Evolutionary conservation across 2,888 invertebrate genomes (phyloP), one percentile per base, ranked within the genome.

Genomic region (Ormyrus pomaceus): DNA sequence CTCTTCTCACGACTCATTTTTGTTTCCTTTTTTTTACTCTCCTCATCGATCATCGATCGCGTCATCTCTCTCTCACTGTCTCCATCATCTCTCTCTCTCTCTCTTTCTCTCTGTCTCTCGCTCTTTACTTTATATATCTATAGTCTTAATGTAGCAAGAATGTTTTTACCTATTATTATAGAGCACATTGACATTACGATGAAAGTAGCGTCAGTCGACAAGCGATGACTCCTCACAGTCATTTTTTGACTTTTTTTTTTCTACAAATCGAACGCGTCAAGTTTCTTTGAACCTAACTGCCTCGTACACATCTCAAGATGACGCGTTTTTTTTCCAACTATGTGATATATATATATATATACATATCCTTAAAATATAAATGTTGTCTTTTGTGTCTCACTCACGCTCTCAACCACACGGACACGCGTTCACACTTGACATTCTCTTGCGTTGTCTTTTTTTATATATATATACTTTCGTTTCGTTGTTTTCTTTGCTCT

Each of bases 311-410:
- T 34, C 4, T 34, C 34, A 3, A 34, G 34, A 34, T 4, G 34
- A 34, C 34, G 34, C 34, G 34, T 34, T 34, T 34, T 34, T 34
- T 34, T 34, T 34, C 3, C 34, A 34, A 34, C 34, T 34, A 34
- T 34, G 34, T 34, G 34, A 69, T 56, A 56, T n/a, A 69, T 19
- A 71, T 11, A 71, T 11, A 68, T 77, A 80, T 55, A 71, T 64
- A 71, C 7, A 64, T 48, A 61, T 50, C 58, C 51, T 70, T 50
- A n/a, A 59, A 59, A 51, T 80, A 34, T 34, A 76, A 76, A 80
- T 80, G 80, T 81, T 81, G 81, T 78, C 61, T 70, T 75, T 82
- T 77, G 68, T 81, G 82, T 78, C 69, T 79, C 77, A 83, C 81
- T 74, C 81, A 81, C 74, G 77, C 81, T 77, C 77, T 77, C 77